These are phyloP conservation scores for Leptinotarsa lineolata DNA, from an alignment of 1,140 invertebrate genomes.

Conservation along the genomic window DNA sequence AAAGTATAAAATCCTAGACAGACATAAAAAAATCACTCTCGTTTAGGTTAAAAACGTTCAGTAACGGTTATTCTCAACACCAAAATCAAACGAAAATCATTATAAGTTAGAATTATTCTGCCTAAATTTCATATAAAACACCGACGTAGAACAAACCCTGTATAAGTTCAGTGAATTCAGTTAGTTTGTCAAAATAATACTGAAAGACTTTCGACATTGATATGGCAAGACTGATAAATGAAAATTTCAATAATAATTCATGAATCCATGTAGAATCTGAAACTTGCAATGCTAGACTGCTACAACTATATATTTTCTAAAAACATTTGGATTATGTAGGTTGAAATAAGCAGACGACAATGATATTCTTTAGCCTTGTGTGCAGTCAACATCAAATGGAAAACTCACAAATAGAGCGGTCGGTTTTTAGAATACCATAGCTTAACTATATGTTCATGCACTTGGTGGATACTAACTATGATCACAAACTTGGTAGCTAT, in stretches of 20 bases:
- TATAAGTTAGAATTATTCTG: not conserved
- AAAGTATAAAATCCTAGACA: constrained; percentile 31
- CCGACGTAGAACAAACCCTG: constrained; percentile 18
- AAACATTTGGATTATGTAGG: constrained; percentile 1
- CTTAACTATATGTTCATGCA: too few relatives aligned
- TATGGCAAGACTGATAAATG: not conserved
- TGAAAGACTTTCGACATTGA: constrained; percentile 5
- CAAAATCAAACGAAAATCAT: constrained; percentile 20
- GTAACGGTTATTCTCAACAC: constrained; percentile 10
- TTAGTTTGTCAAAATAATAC: constrained; percentile 9
- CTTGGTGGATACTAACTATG: too few relatives aligned
- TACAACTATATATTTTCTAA: not conserved
- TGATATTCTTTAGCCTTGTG: not conserved
- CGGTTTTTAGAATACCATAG: too few relatives aligned
- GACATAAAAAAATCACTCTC: constrained; percentile 14
- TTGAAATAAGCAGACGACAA: not conserved
- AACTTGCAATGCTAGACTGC: not conserved
- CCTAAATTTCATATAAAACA: constrained; percentile 13
- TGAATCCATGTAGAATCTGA: not conserved
- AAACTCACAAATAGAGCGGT: too few relatives aligned
- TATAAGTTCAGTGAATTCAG: constrained; percentile 9
- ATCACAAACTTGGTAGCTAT: too few relatives aligned
- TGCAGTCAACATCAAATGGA: too few relatives aligned
- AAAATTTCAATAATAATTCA: not conserved
- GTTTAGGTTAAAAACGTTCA: not conserved